These are phyloP conservation scores for Anser cygnoides DNA, from an alignment of 2,113 vertebrate genomes.

Conservation along the genomic window DNA sequence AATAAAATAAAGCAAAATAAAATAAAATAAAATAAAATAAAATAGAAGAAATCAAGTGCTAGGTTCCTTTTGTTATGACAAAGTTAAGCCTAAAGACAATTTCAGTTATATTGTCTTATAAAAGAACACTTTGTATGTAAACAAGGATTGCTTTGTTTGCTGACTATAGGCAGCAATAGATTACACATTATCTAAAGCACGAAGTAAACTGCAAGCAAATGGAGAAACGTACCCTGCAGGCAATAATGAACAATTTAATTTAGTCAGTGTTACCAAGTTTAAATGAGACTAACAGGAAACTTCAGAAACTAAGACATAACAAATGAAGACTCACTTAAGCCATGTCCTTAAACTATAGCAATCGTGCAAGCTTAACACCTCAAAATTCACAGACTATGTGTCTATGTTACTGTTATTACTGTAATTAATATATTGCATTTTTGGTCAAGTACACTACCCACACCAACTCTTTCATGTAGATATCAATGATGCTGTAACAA, in stretches of 20 bases:
- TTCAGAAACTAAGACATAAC: not conserved
- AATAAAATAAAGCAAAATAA: not conserved
- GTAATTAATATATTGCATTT: not conserved
- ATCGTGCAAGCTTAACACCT: not conserved
- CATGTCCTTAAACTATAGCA: not conserved
- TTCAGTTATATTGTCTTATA: not conserved
- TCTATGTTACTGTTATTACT: not conserved
- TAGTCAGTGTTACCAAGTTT: not conserved
- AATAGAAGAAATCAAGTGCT: not conserved
- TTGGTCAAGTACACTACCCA: not conserved
- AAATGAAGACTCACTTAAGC: not conserved
- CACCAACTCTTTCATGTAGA: not conserved
- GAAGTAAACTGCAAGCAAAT: not conserved
- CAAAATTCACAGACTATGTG: not conserved
- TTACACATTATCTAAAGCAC: not conserved
- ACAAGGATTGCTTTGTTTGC: not conserved
- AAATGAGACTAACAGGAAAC: not conserved
- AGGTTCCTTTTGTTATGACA: not conserved
- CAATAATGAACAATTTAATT: not conserved
- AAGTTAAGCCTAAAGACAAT: not conserved
- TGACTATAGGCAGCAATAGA: not conserved
- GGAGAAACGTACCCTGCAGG: not conserved
- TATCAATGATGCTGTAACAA: not conserved
- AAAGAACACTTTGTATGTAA: not conserved
- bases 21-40: not conserved